Evolutionary conservation across 2,888 invertebrate species (phyloP).

Genomic region (Hyppa rectilinea): DNA sequence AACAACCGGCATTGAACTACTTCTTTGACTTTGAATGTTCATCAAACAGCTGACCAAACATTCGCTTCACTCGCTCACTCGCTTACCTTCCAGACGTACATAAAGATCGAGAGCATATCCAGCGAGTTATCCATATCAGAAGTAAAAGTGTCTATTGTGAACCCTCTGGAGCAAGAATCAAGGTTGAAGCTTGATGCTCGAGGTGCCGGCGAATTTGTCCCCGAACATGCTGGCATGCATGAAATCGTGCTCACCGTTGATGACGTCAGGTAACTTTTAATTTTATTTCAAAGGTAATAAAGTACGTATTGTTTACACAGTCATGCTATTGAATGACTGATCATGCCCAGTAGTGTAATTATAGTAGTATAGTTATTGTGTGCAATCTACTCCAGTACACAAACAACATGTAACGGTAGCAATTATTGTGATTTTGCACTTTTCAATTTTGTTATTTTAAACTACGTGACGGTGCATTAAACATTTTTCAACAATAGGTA

Average conservation of each 20-base stretch:
- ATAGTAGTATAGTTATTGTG: constrained; percentile 26
- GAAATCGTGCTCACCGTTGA: constrained; percentile 93
- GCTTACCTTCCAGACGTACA: constrained; percentile 92
- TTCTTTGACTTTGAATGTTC: constrained; percentile 52
- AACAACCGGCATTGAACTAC: constrained; percentile 39
- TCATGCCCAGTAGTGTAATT: constrained; percentile 1
- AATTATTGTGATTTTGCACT: constrained; percentile 16
- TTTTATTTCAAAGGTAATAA: constrained; percentile 35
- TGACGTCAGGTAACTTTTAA: constrained; percentile 88
- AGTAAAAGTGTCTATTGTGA: constrained; percentile 94
- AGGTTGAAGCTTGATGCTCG: constrained; percentile 92
- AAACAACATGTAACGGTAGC: constrained; percentile 17
- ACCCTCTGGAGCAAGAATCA: constrained; percentile 93
- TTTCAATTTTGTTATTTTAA: neutral
- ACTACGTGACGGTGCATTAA: neutral
- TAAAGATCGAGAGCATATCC: constrained; percentile 93
- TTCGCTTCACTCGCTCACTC: constrained; percentile 21
- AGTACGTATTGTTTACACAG: constrained; percentile 26
- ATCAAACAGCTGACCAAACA: constrained; percentile 58
- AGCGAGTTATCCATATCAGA: constrained; percentile 93
- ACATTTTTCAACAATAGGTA: neutral
- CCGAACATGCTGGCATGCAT: constrained; percentile 98
- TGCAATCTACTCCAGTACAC: constrained; percentile 7
- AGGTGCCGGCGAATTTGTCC: constrained; percentile 96
- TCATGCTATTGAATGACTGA: constrained; percentile 26